phyloP scores from a whole-genome alignment of 2,888 invertebrate genomes.

The Tachina lurida region DNA sequence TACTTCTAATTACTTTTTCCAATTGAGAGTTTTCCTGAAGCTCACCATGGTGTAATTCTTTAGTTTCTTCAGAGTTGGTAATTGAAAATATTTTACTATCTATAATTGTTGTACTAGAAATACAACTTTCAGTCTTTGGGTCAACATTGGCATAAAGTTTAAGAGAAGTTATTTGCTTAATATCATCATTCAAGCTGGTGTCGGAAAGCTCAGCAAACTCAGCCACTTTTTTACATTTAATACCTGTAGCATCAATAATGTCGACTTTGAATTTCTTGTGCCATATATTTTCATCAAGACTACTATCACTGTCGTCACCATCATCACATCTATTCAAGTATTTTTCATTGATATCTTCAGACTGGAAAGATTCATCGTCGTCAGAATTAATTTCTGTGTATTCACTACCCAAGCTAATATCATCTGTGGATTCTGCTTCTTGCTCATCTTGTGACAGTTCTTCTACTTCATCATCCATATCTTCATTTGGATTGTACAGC shows the following conservation, averaged over 20 bases:
- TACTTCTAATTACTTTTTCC: not conserved
- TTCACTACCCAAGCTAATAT: conserved; percentile 60
- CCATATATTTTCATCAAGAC: conserved; percentile 55
- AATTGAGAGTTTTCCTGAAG: not conserved
- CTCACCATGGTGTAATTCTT: not conserved
- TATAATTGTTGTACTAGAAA: conserved; percentile 48
- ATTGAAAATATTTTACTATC: conserved; percentile 11
- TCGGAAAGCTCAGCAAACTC: not conserved
- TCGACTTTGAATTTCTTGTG: conserved; percentile 42
- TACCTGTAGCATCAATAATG: conserved; percentile 66
- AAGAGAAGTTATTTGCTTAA: conserved; percentile 44
- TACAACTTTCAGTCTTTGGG: conserved; percentile 32
- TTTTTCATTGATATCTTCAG: conserved; percentile 72
- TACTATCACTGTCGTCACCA: conserved; percentile 38
- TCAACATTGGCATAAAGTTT: conserved; percentile 48
- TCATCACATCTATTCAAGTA: conserved; percentile 56
- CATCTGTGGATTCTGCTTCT: conserved; percentile 39
- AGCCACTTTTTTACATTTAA: conserved; percentile 9
- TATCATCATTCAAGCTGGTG: conserved; percentile 34
- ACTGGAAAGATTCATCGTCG: conserved; percentile 50
- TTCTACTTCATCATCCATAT: conserved; percentile 27
- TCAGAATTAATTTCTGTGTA: conserved; percentile 59
- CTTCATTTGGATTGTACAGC: conserved; percentile 54
- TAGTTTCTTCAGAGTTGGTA: not conserved
- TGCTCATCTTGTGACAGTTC: not conserved